Percentiles rank a stretch among this genome's conserved stretches.
These are phyloP conservation scores for Papilio dardanus DNA, from an alignment of 1,140 invertebrate genomes.

Conservation along the genomic window DNA sequence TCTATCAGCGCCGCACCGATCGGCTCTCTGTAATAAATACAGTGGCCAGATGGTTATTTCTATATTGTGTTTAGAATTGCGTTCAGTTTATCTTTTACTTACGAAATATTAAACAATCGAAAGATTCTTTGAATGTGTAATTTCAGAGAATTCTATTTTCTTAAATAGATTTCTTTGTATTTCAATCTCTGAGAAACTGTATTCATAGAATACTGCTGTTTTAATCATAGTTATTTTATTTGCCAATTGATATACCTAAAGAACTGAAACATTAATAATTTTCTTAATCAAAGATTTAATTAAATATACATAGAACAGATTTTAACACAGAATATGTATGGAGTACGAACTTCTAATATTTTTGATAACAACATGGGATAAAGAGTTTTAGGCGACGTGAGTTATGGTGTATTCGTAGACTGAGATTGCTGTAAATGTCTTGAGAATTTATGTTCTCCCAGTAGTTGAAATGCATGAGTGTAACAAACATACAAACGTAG, in stretches of 20 bases:
- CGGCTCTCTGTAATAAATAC: neutral
- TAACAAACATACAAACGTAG: neutral
- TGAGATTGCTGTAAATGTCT: constrained; percentile 6
- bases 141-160: neutral
- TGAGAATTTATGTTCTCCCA: constrained; percentile 6
- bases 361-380: neutral
- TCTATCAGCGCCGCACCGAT: neutral
- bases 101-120: constrained; percentile 16
- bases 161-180: neutral
- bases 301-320: neutral
- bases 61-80: constrained; percentile 2
- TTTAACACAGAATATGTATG: too few species aligned
- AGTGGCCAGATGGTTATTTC: constrained; percentile 13
- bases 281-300: too few species aligned
- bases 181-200: too few species aligned
- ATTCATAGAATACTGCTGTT: too few species aligned
- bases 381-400: neutral
- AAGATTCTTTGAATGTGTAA: neutral
- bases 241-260: too few species aligned
- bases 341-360: neutral
- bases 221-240: too few species aligned
- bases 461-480: neutral
- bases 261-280: too few species aligned
- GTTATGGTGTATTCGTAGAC: neutral
- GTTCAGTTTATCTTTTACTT: neutral